These are phyloP conservation scores for Nemotelus pantherinus DNA, from an alignment of 2,888 invertebrate species.

Conservation along the genomic window DNA sequence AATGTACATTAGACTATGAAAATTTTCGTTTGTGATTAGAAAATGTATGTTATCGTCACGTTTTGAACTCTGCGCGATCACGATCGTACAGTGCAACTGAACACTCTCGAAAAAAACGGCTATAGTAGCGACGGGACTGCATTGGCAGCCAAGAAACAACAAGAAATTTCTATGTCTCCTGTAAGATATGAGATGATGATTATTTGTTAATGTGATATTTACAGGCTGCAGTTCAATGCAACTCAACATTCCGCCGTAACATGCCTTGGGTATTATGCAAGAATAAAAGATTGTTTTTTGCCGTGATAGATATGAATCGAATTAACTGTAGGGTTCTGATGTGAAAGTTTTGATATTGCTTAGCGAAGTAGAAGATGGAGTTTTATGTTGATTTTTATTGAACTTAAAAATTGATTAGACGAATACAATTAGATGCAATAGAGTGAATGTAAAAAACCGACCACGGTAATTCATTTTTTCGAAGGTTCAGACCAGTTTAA, in stretches of 20 bases:
- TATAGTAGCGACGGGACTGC: background rate
- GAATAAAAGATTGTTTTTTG: background rate
- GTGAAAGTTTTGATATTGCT: too few relatives aligned
- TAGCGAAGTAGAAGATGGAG: too few relatives aligned
- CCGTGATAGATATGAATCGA: too few relatives aligned
- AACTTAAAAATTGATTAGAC: too few relatives aligned
- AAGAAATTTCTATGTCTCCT: background rate
- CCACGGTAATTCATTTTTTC: too few relatives aligned
- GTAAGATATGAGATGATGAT: conserved; percentile 36
- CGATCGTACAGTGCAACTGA: conserved; percentile 15
- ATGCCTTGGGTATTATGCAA: conserved; percentile 4
- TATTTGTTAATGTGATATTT: conserved; percentile 40
- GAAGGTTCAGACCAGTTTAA: too few relatives aligned
- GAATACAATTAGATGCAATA: too few relatives aligned
- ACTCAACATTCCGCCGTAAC: conserved; percentile 13
- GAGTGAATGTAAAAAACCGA: too few relatives aligned
- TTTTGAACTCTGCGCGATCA: conserved; percentile 41
- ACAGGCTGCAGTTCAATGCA: conserved; percentile 21
- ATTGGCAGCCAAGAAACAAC: background rate
- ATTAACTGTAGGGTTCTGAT: too few relatives aligned
- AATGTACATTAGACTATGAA: background rate
- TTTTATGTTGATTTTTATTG: too few relatives aligned
- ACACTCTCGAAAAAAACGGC: background rate
- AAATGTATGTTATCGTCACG: conserved; percentile 39
- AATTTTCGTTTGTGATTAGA: conserved; percentile 37